Percentiles rank a stretch among this genome's conserved stretches.
phyloP scores from a whole-genome alignment of 2,888 invertebrate species.

The Chirona hameri region DNA sequence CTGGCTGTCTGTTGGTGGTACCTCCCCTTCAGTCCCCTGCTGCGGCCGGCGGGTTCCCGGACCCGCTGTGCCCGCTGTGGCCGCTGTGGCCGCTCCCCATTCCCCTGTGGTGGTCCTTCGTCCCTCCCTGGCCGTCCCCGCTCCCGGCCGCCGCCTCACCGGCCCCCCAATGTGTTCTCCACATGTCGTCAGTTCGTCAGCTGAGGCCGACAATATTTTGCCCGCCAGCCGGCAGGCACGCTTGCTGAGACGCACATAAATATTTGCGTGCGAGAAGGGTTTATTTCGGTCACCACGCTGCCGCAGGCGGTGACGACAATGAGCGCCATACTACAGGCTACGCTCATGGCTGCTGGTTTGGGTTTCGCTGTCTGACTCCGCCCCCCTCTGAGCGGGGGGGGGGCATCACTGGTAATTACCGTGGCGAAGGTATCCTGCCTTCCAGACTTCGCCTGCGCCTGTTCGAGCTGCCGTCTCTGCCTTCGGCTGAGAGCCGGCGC shows the following conservation, averaged over 20 bases:
- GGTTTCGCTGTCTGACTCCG: neutral
- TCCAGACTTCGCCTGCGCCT: no score
- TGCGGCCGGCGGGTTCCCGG: no score
- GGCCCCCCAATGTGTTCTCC: conserved; percentile 1
- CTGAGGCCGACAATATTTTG: neutral
- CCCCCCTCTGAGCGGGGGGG: neutral
- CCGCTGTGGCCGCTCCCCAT: no score
- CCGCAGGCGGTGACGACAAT: neutral
- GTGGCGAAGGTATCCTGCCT: neutral
- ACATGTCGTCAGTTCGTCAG: neutral
- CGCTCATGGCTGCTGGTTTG: neutral
- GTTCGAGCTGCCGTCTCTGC: no score
- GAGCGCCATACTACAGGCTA: neutral
- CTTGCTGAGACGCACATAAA: neutral
- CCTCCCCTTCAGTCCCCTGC: no score
- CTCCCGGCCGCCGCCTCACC: no score
- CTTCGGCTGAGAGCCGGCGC: no score
- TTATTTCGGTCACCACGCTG: neutral
- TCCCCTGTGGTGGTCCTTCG: no score
- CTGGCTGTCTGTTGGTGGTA: no score
- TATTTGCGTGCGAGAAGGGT: neutral
- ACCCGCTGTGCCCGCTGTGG: no score
- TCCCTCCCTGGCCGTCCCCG: no score
- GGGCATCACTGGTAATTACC: neutral
- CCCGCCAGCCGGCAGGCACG: neutral